Base-by-base conservation (phyloP, 1,140 invertebrate species). In the Ylistrum balloti region DNA sequence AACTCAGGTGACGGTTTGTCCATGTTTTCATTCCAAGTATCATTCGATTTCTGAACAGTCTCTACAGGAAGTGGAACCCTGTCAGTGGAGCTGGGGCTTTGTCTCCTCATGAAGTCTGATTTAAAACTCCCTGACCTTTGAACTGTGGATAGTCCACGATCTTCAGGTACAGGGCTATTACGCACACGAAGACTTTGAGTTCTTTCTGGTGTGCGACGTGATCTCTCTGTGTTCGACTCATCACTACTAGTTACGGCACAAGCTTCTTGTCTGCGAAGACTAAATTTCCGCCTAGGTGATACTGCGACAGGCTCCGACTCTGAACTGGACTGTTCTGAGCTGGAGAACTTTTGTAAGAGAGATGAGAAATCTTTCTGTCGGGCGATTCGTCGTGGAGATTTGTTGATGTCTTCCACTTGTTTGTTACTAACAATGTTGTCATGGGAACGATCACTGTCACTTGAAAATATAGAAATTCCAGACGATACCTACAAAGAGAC, bases 51-150 rank as follows among this genome's bases (percentile, higher is more conserved):
- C 48, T 33, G 86, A 86, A 13, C 74, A 28, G 91, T 85, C 32
- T 38, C 90, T 13, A 15, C 87, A 20, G 91, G 90, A 88, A 92
- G 87, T 85, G 85, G 85, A 86, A 88, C 88, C 35, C 90, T 20
- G n/a, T 90, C 74, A 32, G 48, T 34, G 2, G 92, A 87, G 85
- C 92, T 91, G 22, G 92, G 92, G 90, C 93, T 92, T 22, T 88
- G 88, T 41, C 90, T 88, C 38, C 90, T 86, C 93, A 93, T 93
- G 89, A 93, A 93, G 85, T 92, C 89, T 17, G 93, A 93, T 86
- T 90, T 93, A 90, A 93, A 93, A 90, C 93, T 93, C 17, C 91
- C 90, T 28, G 93, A 92, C 74, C 93, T 90, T 38, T 93, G 93
- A 87, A 93, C 92, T 28, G 91, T 88, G 56, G 56, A n/a, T 74